phyloP scores from a whole-genome alignment of 2,888 invertebrate genomes.

The Sturmia bella region DNA sequence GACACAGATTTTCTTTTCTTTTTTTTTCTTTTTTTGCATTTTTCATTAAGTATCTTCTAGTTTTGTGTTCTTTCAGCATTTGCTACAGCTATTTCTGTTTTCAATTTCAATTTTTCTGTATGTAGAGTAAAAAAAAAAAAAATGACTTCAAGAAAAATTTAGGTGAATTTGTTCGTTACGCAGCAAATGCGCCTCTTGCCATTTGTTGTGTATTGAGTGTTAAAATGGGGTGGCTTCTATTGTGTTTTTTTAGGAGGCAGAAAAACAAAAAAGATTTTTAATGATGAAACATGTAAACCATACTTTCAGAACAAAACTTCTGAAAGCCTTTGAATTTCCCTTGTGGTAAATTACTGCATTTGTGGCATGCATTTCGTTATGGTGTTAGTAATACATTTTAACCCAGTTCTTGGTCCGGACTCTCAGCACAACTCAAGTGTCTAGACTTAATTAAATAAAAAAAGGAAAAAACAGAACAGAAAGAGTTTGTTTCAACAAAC shows the following conservation, averaged over 20 bases:
- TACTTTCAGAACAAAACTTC: background rate
- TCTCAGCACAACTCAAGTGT: conserved; percentile 36
- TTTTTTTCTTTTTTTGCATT: background rate
- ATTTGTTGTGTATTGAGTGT: conserved; percentile 7
- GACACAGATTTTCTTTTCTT: conserved; percentile 1
- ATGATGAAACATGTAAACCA: conserved; percentile 2
- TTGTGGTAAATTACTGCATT: conserved; percentile 13
- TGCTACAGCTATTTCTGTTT: conserved; percentile 3
- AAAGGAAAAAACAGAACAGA: background rate
- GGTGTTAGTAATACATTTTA: background rate
- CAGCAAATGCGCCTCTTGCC: background rate
- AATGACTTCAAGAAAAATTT: background rate
- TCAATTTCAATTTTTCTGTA: background rate
- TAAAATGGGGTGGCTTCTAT: conserved; percentile 12
- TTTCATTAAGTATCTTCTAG: conserved; percentile 8
- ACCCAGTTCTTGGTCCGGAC: background rate
- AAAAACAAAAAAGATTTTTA: conserved; percentile 7
- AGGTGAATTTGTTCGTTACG: conserved; percentile 15
- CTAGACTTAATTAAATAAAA: conserved; percentile 48
- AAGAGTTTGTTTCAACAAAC: conserved; percentile 2
- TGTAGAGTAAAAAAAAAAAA: conserved; percentile 7
- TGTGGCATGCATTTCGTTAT: background rate
- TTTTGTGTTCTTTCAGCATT: background rate
- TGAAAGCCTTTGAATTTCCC: background rate
- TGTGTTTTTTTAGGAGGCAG: background rate